phyloP scores from a whole-genome alignment of 2,797 vertebrate species.

The Alfaro cultratus region DNA sequence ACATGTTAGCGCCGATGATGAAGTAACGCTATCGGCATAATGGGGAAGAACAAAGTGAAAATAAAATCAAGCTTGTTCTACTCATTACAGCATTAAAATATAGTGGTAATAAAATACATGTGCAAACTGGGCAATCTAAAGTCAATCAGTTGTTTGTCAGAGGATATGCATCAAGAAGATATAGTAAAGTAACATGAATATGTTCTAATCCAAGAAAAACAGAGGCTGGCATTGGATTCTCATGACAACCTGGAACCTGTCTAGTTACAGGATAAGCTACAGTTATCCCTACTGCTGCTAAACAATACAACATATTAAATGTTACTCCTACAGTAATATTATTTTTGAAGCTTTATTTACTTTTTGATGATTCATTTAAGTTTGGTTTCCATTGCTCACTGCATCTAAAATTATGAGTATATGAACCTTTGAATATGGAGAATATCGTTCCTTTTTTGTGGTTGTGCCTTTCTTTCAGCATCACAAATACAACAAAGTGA shows the following conservation, averaged over 20 bases:
- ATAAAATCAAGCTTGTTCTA: constrained; percentile 28
- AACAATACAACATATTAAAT: not conserved
- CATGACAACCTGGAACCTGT: not conserved
- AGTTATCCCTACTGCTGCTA: not conserved
- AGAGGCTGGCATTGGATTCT: not conserved
- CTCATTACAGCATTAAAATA: constrained; percentile 43
- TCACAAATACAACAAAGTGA: not conserved
- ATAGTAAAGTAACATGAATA: constrained; percentile 39
- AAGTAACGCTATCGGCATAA: constrained; percentile 31
- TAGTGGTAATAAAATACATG: constrained; percentile 42
- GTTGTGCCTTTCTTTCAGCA: not conserved
- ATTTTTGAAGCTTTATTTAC: not conserved
- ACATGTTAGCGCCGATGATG: constrained; percentile 36
- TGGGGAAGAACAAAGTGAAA: constrained; percentile 35
- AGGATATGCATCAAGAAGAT: constrained; percentile 49
- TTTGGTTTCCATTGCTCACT: not conserved
- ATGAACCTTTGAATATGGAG: not conserved
- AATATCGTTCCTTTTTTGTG: not conserved
- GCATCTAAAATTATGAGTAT: not conserved
- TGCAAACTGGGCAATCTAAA: constrained; percentile 42
- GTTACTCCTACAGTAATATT: not conserved
- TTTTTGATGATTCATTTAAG: not conserved
- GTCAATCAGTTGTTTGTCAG: constrained; percentile 45
- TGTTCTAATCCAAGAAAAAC: constrained; percentile 26
- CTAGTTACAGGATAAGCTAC: not conserved